These are phyloP conservation scores for Pseudococcus jackbeardsleyi DNA, from an alignment of 2,888 invertebrate genomes.

Conservation along the genomic window DNA sequence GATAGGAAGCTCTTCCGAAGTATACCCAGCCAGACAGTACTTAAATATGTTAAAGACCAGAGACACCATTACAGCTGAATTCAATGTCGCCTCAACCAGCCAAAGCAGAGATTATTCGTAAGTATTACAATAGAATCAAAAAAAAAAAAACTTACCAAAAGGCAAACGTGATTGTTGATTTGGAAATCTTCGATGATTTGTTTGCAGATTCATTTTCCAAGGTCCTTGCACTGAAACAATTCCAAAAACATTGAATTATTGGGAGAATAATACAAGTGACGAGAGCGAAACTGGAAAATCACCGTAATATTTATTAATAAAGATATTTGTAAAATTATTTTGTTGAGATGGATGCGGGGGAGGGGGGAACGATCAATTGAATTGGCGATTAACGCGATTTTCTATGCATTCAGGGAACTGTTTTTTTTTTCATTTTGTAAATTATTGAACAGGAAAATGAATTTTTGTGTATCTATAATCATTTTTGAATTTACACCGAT, in stretches of 20 bases:
- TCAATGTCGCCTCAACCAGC: conserved; percentile 72
- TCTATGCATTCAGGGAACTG: no score
- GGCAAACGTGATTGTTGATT: neutral
- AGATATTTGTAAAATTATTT: neutral
- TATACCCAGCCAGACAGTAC: conserved; percentile 90
- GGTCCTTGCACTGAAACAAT: conserved; percentile 74
- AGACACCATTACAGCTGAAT: conserved; percentile 83
- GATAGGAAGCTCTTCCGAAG: conserved; percentile 88
- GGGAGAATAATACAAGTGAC: neutral
- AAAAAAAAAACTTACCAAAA: neutral
- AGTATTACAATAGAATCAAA: conserved; percentile 56
- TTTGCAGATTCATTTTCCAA: conserved; percentile 74
- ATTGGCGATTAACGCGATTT: no score
- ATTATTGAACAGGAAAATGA: no score
- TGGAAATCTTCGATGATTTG: conserved; percentile 20
- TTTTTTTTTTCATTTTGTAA: no score
- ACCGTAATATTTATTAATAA: neutral
- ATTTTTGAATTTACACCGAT: no score
- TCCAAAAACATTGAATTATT: conserved; percentile 69
- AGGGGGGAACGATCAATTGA: neutral
- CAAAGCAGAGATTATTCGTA: conserved; percentile 67
- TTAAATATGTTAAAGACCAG: conserved; percentile 82
- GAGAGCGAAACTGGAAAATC: neutral
- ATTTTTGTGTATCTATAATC: no score
- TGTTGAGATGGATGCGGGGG: neutral